phyloP scores from a whole-genome alignment of 2,797 vertebrate species.

The Tolypeutes matacus region DNA sequence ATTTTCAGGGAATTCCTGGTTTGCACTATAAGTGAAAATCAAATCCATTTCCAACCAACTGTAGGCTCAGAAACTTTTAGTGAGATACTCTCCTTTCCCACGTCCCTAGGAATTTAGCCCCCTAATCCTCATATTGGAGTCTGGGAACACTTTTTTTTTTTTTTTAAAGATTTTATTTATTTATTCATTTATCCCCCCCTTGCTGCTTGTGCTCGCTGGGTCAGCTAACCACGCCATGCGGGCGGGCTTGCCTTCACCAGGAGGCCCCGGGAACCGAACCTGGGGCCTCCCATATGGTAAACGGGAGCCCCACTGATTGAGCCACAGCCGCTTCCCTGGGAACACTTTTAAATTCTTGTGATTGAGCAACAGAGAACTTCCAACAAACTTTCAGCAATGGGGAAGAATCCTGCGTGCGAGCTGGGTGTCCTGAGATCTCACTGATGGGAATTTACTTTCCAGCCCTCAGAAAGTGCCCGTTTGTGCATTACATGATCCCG shows the following conservation, averaged over 20 bases:
- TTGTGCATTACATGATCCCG: background rate
- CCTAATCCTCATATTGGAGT: background rate
- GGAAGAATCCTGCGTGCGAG: background rate
- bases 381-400: background rate
- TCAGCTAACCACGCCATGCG: too few relatives aligned
- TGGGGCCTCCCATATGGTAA: too few relatives aligned
- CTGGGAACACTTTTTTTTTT: background rate
- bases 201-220: too few relatives aligned
- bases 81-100: background rate
- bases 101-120: background rate
- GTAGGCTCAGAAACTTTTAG: background rate
- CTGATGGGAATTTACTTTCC: background rate
- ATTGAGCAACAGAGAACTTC: background rate
- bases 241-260: too few relatives aligned
- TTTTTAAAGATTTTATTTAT: too few relatives aligned
- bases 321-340: too few relatives aligned
- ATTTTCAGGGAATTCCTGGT: slow-evolving; percentile 56
- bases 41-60: background rate
- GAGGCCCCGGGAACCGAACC: too few relatives aligned
- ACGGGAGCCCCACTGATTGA: too few relatives aligned
- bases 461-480: background rate
- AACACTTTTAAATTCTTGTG: slow-evolving; percentile 1
- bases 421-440: background rate
- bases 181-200: too few relatives aligned
- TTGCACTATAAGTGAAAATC: background rate